Evolutionary conservation across 2,888 invertebrate species (phyloP).

Genomic region (Hirtodrosophila trivittata): DNA sequence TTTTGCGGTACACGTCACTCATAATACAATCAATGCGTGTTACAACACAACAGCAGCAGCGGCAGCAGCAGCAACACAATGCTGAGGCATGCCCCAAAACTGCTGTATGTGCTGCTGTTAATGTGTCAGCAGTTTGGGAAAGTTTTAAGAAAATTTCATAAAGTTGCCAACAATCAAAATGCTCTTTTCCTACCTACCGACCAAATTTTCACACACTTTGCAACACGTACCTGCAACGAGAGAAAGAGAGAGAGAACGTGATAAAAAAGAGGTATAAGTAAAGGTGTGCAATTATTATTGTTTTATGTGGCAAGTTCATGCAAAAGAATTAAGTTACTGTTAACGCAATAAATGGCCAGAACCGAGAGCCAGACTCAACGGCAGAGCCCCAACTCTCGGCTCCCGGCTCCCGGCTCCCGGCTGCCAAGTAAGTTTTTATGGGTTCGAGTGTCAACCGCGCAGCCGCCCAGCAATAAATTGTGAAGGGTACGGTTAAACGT

Average conservation of each 20-base stretch:
- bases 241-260: constrained; percentile 13
- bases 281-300: constrained; percentile 68
- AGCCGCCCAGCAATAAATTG: constrained; percentile 67
- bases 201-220: constrained; percentile 40
- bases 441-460: constrained; percentile 70
- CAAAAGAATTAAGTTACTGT: constrained; percentile 75
- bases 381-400: not conserved
- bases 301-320: constrained; percentile 73
- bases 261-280: constrained; percentile 6
- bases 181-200: constrained; percentile 29
- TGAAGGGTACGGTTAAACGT: constrained; percentile 68
- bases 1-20: constrained; percentile 80
- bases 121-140: constrained; percentile 44
- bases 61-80: constrained; percentile 21
- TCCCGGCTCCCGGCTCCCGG: not conserved
- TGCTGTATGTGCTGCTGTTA: constrained; percentile 16
- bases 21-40: constrained; percentile 72
- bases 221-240: constrained; percentile 45
- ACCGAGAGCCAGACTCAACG: constrained; percentile 4
- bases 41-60: constrained; percentile 46
- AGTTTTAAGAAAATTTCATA: constrained; percentile 53
- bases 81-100: constrained; percentile 33
- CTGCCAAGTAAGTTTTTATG: constrained; percentile 60
- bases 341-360: constrained; percentile 67
- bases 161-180: constrained; percentile 61